Evolutionary conservation across 37 sponge, comb jelly and placozoan genomes (phyloP).

Genomic region (Mnemiopsis leidyi): DNA sequence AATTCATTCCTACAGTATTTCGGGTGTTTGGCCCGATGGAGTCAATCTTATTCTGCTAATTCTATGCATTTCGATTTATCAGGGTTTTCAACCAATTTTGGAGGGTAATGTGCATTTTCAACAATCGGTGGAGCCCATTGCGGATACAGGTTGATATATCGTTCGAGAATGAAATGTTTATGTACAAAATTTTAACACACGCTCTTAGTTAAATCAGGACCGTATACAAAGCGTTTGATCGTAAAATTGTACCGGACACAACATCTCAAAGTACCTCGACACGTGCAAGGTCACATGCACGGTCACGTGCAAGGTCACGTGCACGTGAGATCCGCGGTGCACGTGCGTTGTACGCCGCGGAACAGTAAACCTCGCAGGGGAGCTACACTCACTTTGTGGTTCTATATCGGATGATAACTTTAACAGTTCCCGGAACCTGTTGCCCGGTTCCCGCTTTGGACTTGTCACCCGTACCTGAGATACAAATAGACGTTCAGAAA

Average conservation of each 20-base stretch:
- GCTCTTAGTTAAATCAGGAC: background rate
- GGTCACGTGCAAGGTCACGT: background rate
- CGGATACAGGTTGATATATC: no score
- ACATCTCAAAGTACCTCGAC: background rate
- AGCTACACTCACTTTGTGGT: background rate
- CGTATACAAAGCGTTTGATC: background rate
- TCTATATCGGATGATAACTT: slow-evolving; percentile 20
- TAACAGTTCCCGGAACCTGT: slow-evolving; percentile 45
- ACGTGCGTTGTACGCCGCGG: no score
- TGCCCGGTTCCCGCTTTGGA: slow-evolving; percentile 8
- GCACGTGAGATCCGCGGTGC: background rate
- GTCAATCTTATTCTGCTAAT: no score
- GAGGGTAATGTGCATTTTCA: no score
- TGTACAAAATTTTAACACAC: background rate
- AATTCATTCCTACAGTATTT: background rate
- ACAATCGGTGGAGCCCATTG: no score
- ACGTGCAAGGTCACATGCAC: background rate
- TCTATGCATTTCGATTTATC: no score
- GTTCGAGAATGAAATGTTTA: no score
- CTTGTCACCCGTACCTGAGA: slow-evolving; percentile 32
- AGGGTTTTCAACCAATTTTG: no score
- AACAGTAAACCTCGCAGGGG: no score
- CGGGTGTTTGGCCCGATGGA: no score
- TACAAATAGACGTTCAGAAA: no score
- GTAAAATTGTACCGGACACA: background rate